Base-by-base conservation (phyloP, 2,113 vertebrate species). In the Tinamus guttatus region DNA sequence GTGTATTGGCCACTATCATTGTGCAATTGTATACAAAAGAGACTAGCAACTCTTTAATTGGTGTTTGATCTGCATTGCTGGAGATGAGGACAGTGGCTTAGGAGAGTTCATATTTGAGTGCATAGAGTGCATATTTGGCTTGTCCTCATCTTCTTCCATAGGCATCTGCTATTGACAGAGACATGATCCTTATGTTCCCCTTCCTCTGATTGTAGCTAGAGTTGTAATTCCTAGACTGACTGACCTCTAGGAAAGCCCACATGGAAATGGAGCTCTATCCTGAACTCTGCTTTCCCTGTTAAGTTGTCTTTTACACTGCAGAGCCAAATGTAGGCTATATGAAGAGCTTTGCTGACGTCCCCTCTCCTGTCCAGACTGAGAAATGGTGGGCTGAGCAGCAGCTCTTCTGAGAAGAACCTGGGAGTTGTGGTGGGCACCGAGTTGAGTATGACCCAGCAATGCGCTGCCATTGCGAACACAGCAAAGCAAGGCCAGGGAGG, bases 381-480 rank as follows among this genome's bases (percentile, higher is more conserved):
- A 47, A 51, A 4, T 0, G 3, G 41, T 2, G 8, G 13, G 25
- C 30, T 88, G 59, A 52, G 32, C 52, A 38, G 58, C 27, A 64
- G 64, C 13, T 25, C 59, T 70, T 28, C 13, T 65, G 69, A 58
- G 32, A 71, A 65, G 13, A 24, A 27, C 17, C 12, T 45, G 36
- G 30, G 47, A 13, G 27, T 54, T 52, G 41, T 49, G 47, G 45
- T 49, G 32, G 30, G 11, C 11, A 18, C 6, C 49, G 21, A n/a
- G 47, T 1, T 64, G 32, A 62, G 34, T 9, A 5, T 3, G 13
- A 25, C 41, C 56, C 30, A n/a, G 17, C 1, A 1, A 22, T 27
- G 21, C 43, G 49, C 8, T 32, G 32, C 38, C 36, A 13, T 51
- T 36, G 30, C 34, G 21, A 45, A 36, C 62, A 76, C 34, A 38